Percentiles rank a stretch among this genome's conserved stretches.
Evolutionary conservation across 2,797 vertebrate species (phyloP).

Genomic region (Muscicapa striata): DNA sequence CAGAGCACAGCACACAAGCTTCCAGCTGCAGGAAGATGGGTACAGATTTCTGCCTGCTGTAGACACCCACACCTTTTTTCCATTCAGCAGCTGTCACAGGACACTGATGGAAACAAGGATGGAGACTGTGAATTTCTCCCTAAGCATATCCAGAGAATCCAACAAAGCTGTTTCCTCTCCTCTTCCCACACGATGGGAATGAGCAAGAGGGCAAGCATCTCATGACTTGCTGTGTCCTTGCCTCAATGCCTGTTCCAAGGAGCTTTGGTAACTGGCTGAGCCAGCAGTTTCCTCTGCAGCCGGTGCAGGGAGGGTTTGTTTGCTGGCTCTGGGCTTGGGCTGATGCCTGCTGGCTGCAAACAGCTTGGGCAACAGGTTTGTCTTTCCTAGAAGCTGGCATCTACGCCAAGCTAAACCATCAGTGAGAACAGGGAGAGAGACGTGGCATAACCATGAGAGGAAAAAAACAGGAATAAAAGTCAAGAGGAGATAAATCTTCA

Average conservation of each 20-base stretch:
- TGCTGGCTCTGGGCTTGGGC: background rate
- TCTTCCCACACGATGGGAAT: slow-evolving; percentile 4
- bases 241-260: background rate
- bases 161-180: background rate
- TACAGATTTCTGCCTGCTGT: fast-evolving
- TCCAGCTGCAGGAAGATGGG: background rate
- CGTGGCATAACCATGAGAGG: background rate
- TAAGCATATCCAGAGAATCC: background rate
- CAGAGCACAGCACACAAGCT: background rate
- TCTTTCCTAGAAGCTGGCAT: slow-evolving; percentile 6
- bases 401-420: background rate
- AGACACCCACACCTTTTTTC: background rate
- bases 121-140: background rate
- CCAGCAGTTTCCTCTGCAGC: background rate
- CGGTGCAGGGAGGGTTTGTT: fast-evolving
- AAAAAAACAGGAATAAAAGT: background rate
- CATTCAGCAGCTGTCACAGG: fast-evolving
- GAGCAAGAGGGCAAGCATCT: background rate
- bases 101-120: background rate
- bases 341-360: background rate
- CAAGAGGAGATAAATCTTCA: background rate
- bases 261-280: background rate
- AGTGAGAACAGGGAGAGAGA: background rate
- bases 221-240: background rate
- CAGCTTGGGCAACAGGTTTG: background rate